Conservation (phyloP, 2,888 invertebrate genomes). For the Prostheceraeus crozeri region DNA sequence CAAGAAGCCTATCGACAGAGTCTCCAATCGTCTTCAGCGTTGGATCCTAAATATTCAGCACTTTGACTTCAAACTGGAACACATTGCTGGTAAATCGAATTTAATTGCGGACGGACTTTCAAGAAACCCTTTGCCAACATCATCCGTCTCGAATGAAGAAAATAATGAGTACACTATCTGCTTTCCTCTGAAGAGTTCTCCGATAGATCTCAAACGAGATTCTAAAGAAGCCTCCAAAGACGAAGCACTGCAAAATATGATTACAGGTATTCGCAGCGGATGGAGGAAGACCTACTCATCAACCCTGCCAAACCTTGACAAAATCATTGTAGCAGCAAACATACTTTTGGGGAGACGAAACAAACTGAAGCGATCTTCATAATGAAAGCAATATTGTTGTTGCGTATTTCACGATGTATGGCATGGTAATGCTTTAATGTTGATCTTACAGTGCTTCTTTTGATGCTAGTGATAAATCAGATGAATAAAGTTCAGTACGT, state of each 20-base stretch:
- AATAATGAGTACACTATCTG: constrained; percentile 2
- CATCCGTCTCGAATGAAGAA: not conserved
- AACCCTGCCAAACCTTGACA: too few relatives aligned
- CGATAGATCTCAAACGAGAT: constrained; percentile 1
- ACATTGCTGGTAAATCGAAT: constrained; percentile 9
- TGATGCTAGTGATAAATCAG: too few relatives aligned
- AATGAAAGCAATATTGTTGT: too few relatives aligned
- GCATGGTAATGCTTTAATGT: too few relatives aligned
- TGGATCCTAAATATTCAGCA: constrained; percentile 21
- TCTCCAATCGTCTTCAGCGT: not conserved
- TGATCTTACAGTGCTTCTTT: too few relatives aligned
- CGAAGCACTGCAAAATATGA: not conserved
- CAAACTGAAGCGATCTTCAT: too few relatives aligned
- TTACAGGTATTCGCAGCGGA: not conserved
- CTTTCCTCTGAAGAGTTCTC: not conserved
- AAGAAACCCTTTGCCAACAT: constrained; percentile 3
- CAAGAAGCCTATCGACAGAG: constrained; percentile 12
- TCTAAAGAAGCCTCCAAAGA: constrained; percentile 3
- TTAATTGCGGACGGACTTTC: constrained; percentile 14
- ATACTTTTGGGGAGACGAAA: too few relatives aligned
- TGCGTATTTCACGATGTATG: too few relatives aligned
- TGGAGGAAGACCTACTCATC: too few relatives aligned
- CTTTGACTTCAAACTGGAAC: not conserved
- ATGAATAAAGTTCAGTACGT: too few relatives aligned
- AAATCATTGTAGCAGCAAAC: too few relatives aligned